Evolutionary conservation across 2,888 invertebrate genomes (phyloP).

Genomic region (Argyresthia albistria): DNA sequence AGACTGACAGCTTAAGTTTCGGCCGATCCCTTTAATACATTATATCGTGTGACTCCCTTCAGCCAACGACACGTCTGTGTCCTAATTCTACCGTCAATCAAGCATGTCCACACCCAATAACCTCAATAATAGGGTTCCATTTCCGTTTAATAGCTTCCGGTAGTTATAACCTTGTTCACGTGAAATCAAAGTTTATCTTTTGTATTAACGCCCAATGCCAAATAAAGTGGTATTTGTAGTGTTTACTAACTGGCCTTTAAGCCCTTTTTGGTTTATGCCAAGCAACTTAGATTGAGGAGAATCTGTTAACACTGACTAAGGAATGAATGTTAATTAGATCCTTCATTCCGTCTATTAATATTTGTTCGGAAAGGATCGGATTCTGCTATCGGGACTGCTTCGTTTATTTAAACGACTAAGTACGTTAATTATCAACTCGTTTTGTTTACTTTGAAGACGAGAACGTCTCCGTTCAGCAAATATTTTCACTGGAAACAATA

Average conservation of each 20-base stretch:
- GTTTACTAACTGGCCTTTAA: conserved; percentile 38
- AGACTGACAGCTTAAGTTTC: conserved; percentile 55
- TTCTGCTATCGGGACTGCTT: conserved; percentile 5
- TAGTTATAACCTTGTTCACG: conserved; percentile 21
- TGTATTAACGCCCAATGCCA: conserved; percentile 48
- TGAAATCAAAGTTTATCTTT: conserved; percentile 38
- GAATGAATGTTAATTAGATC: conserved; percentile 53
- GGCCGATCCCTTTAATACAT: conserved; percentile 40
- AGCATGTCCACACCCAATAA: background rate
- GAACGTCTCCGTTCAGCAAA: conserved; percentile 28
- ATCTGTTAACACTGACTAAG: conserved; percentile 45
- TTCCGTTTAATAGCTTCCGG: conserved; percentile 7
- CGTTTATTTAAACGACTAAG: conserved; percentile 28
- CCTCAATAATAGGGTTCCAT: background rate
- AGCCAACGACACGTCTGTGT: conserved; percentile 37
- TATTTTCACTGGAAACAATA: conserved; percentile 32
- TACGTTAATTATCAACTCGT: conserved; percentile 32
- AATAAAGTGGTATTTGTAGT: conserved; percentile 56
- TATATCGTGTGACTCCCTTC: conserved; percentile 47
- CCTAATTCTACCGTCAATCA: background rate
- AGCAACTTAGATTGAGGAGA: conserved; percentile 42
- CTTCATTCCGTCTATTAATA: conserved; percentile 32
- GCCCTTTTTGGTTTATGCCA: conserved; percentile 34
- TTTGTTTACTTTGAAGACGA: conserved; percentile 23
- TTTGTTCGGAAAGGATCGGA: conserved; percentile 21